Base-by-base conservation (phyloP, 2,888 invertebrate species). In the Pomacea canaliculata region DNA sequence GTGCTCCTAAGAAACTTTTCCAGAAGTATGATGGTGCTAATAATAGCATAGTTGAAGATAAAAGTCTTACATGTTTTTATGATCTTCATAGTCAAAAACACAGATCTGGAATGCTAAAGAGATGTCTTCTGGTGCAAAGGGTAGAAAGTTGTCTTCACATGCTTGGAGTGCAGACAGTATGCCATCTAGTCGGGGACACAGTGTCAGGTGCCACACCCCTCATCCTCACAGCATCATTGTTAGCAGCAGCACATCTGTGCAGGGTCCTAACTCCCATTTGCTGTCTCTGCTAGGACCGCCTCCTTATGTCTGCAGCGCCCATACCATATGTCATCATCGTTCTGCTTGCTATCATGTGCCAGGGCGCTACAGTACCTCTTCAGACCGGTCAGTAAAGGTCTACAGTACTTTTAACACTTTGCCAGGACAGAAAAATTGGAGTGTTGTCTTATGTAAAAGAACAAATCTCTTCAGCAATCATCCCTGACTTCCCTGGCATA, bases 271-370 rank as follows among this genome's bases (percentile, higher is more conserved):
- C 78, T 85, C 87, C 27, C 80, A 83, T 49, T 69, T 87, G 9
- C 77, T 76, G 23, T 85, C 87, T 77, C 80, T 88, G 37, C 79
- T 88, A 63, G 85, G 84, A 9, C 79, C 79, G 7, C 81, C 83
- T 0, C 78, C 81, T 19, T 37, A 37, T 37, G 37, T 37, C 37
- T 37, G 37, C 37, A 37, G 37, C 5, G 37, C 37, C 37, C 37
- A 5, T 37, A 37, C 37, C 37, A 37, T 37, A 5, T 79, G 81
- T 51, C 86, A 84, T 0, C 76, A 82, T 23, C 82, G 81, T 48
- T 85, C 89, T 23, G 88, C 89, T 13, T 89, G 89, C 88, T 89
- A 88, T 76, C 89, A 89, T 81, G 88, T 88, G 7, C 89, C 89
- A 0, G 89, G 89, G 0, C 82, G 89, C 19, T 89, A 89, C 78